Evolutionary conservation across 2,888 invertebrate species (phyloP), one percentile per base, ranked within the genome.

Genomic region (Drosophila colorata): DNA sequence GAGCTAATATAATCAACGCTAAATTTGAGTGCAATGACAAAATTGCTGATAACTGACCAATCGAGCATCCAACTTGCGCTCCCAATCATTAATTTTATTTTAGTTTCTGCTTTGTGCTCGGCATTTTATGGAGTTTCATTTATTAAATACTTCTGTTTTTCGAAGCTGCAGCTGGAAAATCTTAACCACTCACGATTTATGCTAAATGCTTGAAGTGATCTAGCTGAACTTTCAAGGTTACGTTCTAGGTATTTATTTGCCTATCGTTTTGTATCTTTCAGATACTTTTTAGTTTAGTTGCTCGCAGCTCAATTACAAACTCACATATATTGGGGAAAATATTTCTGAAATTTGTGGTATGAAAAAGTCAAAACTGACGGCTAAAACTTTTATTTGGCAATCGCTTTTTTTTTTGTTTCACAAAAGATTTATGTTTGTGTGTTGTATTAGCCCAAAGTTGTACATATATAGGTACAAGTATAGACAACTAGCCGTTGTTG

Each of bases 21-120:
- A 76, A 85, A 85, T 57, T 58, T 80, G 56, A 60, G 74, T 65
- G 84, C 87, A 88, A 85, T 86, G 87, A 88, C 87, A 85, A 86
- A 85, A 85, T 87, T 87, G 72, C 77, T 79, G 79, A 79, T 86
- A 87, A 88, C 82, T 82, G 66, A 69, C 43, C 77, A 72, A 48
- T 41, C 23, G 35, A 25, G 51, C 55, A 58, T 38, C 41, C 52
- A 49, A 69, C 51, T 43, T 28, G 28, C n/a, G 37, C 48, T 58
- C 48, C 41, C 63, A 88, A 86, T 87, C 83, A 86, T 86, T 84
- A 80, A 84, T 86, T 74, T 78, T 63, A 46, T 74, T 65, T 68
- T 60, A 64, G 69, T 65, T 37, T 74, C 59, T 47, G 64, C 69
- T 78, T 74, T 76, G 47, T 41, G 44, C 35, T 33, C 40, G 20